Percentiles rank a stretch among this genome's conserved stretches.
These are phyloP conservation scores for Spatulosminthurus flaviceps DNA, from an alignment of 2,888 invertebrate genomes.

Conservation along the genomic window DNA sequence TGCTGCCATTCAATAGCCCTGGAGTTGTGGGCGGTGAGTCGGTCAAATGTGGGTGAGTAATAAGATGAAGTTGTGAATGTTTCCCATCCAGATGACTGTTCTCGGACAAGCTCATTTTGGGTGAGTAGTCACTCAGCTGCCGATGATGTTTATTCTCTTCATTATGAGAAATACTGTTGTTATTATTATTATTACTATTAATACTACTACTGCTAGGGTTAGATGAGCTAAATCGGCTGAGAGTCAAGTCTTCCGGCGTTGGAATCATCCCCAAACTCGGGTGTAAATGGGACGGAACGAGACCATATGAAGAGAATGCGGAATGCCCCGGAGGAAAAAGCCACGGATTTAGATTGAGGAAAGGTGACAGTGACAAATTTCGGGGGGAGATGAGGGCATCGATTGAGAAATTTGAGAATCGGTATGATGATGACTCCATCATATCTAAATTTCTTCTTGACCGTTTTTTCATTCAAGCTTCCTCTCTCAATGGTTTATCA, in stretches of 20 bases:
- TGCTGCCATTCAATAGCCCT: conserved; percentile 51
- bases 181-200: conserved; percentile 37
- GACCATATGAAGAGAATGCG: conserved; percentile 57
- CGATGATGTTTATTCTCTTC: background rate
- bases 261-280: conserved; percentile 27
- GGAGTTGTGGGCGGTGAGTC: conserved; percentile 61
- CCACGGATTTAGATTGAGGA: conserved; percentile 62
- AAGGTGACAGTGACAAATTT: conserved; percentile 59
- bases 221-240: conserved; percentile 47
- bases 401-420: conserved; percentile 63
- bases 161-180: conserved; percentile 42
- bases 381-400: conserved; percentile 62
- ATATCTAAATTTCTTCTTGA: conserved; percentile 28
- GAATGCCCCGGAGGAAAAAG: conserved; percentile 60
- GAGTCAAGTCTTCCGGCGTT: conserved; percentile 58
- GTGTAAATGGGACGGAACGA: conserved; percentile 55
- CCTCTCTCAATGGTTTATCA: background rate
- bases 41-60: conserved; percentile 20
- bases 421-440: conserved; percentile 50
- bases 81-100: conserved; percentile 30
- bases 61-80: conserved; percentile 45
- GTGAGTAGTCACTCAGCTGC: conserved; percentile 24
- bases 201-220: conserved; percentile 29
- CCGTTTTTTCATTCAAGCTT: conserved; percentile 34
- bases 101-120: conserved; percentile 24